Conservation (phyloP, 2,888 invertebrate genomes). For the Drosophila cognata region DNA sequence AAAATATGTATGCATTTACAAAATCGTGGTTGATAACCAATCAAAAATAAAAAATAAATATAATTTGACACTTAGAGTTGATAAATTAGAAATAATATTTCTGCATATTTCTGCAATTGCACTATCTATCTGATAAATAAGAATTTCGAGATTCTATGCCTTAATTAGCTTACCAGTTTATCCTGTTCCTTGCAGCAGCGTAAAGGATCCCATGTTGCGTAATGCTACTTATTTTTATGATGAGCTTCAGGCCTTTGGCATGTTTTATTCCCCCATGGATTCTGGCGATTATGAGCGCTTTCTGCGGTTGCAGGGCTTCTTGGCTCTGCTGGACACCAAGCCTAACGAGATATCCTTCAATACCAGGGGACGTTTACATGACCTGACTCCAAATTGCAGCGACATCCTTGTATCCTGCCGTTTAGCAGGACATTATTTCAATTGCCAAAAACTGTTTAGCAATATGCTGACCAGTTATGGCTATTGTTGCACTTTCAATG, state of each 20-base stretch:
- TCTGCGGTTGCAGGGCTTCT: conserved; percentile 76
- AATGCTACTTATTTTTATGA: conserved; percentile 59
- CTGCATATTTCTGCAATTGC: too few species aligned
- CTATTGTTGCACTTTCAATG: conserved; percentile 85
- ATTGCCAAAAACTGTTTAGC: conserved; percentile 77
- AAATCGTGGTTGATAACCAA: background rate
- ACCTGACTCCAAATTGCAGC: conserved; percentile 84
- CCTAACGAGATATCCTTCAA: conserved; percentile 78
- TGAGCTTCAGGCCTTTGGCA: conserved; percentile 67
- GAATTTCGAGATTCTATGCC: background rate
- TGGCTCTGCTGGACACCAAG: conserved; percentile 75
- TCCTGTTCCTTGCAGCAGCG: conserved; percentile 45
- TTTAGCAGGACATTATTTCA: conserved; percentile 62
- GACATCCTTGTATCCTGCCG: conserved; percentile 82
- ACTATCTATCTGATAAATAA: too few species aligned
- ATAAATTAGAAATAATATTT: background rate
- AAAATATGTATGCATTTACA: background rate
- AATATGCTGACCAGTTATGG: conserved; percentile 84
- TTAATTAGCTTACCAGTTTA: background rate
- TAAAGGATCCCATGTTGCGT: conserved; percentile 57
- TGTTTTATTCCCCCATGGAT: conserved; percentile 65
- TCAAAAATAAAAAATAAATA: background rate
- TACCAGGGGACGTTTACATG: conserved; percentile 65
- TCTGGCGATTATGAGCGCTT: conserved; percentile 62
- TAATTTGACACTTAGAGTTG: background rate